phyloP scores from a whole-genome alignment of 2,888 invertebrate genomes.

The Lepidonotus clava region DNA sequence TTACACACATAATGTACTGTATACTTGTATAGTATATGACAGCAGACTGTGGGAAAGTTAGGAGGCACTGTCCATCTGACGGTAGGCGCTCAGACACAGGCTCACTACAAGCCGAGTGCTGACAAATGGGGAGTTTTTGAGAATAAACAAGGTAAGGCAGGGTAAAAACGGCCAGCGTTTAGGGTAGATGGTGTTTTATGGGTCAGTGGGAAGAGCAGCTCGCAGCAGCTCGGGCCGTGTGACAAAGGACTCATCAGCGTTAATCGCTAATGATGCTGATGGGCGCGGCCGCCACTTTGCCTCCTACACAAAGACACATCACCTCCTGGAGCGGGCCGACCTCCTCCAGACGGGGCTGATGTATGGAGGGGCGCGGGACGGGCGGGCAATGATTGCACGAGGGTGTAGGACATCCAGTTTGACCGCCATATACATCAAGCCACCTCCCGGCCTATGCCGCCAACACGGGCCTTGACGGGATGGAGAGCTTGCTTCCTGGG shows the following conservation, averaged over 20 bases:
- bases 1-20: no score
- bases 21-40: no score
- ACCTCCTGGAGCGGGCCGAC: neutral
- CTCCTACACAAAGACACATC: neutral
- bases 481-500: neutral
- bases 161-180: neutral
- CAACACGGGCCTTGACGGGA: neutral
- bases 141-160: neutral
- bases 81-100: no score
- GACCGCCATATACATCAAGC: neutral
- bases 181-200: neutral
- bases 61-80: no score
- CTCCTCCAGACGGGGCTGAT: neutral
- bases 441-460: neutral
- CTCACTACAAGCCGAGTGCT: no score
- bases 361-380: neutral
- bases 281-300: neutral
- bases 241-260: neutral
- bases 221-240: neutral
- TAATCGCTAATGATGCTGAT: conserved; percentile 34
- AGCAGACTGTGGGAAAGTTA: no score
- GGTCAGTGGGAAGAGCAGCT: neutral
- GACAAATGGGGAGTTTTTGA: neutral
- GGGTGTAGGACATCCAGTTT: neutral
- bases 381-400: neutral